These are phyloP conservation scores for Temnothorax ravouxi DNA, from an alignment of 2,888 invertebrate species.

Conservation along the genomic window DNA sequence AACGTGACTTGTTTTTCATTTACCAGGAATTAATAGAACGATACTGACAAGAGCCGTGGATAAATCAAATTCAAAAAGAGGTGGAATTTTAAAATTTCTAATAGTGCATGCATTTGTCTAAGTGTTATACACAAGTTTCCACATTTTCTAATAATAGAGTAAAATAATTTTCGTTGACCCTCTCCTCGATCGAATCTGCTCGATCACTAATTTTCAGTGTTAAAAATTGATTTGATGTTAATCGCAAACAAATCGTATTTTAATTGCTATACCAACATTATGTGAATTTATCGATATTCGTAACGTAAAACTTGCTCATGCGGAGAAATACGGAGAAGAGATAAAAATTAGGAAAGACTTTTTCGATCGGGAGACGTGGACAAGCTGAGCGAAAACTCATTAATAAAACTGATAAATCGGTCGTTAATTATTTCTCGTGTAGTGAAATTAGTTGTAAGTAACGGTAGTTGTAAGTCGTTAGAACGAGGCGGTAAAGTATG, in stretches of 20 bases:
- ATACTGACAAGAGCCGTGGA: conserved; percentile 56
- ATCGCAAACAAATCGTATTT: conserved; percentile 1
- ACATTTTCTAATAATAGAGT: conserved; percentile 68
- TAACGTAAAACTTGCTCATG: neutral
- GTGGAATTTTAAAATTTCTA: conserved; percentile 71
- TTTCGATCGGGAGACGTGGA: conserved; percentile 6
- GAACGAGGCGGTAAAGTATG: conserved; percentile 48
- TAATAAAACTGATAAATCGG: conserved; percentile 21
- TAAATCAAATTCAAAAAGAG: conserved; percentile 58
- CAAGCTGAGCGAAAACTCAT: conserved; percentile 32
- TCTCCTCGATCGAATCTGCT: conserved; percentile 30
- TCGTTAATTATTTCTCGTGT: conserved; percentile 28
- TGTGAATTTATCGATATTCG: conserved; percentile 10
- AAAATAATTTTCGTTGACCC: conserved; percentile 63
- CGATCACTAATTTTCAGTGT: conserved; percentile 49
- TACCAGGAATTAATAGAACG: neutral
- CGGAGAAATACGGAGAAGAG: neutral
- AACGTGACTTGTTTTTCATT: conserved; percentile 31
- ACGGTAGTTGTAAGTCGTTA: conserved; percentile 36
- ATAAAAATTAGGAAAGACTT: neutral
- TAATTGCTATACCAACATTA: neutral
- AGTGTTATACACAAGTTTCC: conserved; percentile 66
- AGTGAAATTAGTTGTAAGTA: conserved; percentile 44
- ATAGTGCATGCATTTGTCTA: conserved; percentile 53
- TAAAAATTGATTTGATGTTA: neutral